Evolutionary conservation across 2,888 invertebrate species (phyloP), one percentile per base, ranked within the genome.

Genomic region (Dynastes grantii): DNA sequence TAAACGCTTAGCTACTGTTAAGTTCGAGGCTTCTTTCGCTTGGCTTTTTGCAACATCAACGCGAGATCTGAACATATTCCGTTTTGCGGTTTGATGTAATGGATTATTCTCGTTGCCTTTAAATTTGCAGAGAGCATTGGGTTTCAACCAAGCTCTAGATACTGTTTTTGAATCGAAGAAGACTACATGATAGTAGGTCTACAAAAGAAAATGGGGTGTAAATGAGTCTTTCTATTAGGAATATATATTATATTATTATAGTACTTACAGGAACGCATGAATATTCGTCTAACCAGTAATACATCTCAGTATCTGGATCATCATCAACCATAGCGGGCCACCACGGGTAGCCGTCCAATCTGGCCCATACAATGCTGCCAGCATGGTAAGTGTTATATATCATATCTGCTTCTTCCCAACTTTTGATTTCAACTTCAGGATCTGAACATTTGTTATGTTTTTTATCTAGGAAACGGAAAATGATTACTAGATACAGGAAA

Each of bases 271-370:
- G 91, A 82, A 90, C 90, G 84, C 90, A 90, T 32, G 90, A 90
- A 81, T 89, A 90, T 1, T 90, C 82, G 80, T 91, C 90, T 0
- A 92, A 87, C 92, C 92, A 92, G 84, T 91, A 92, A 85, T 89
- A 93, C 79, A 90, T 90, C 80, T 92, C 91, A 0, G 88, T 88
- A 81, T 93, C 92, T 0, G 93, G 93, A 83, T 92, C 92, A 84
- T 93, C 92, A 81, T 94, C 93, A 0, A 94, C 91, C 90, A 95
- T 92, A 1, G 92, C 94, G 2, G 94, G 94, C 94, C 94, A 94
- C 93, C 93, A 93, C 1, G 94, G 93, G 88, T 90, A 93, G 32
- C 92, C 92, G 0, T 87, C 82, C 81, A 92, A 81, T 53, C 89
- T 90, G 0, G 92, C 94, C 92, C 93, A 92, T 0, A 94, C 94